phyloP scores from a whole-genome alignment of 2,113 vertebrate genomes.

The Dipodomys ordii region DNA sequence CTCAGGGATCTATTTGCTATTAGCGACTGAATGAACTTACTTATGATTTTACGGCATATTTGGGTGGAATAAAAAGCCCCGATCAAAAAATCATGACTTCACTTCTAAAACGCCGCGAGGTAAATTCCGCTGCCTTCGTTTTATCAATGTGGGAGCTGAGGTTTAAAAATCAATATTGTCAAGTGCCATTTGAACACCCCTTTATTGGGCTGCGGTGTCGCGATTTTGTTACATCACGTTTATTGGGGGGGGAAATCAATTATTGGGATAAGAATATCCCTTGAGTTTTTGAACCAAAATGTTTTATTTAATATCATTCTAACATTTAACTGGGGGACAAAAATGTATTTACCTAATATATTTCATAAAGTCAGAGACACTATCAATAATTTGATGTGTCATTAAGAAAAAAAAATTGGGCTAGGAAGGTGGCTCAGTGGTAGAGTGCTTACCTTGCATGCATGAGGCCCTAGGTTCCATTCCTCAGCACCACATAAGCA shows the following conservation, averaged over 20 bases:
- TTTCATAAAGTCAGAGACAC: constrained; percentile 31
- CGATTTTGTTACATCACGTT: neutral
- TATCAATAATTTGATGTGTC: constrained; percentile 8
- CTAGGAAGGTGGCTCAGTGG: neutral
- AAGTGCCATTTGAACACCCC: neutral
- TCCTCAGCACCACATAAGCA: too few species aligned
- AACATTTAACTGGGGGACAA: neutral
- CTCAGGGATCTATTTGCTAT: constrained; percentile 12
- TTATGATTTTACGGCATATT: neutral
- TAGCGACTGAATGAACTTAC: neutral
- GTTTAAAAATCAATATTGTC: neutral
- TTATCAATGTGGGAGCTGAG: neutral
- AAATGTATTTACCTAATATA: neutral
- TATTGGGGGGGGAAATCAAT: neutral
- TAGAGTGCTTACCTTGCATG: too few species aligned
- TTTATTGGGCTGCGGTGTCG: neutral
- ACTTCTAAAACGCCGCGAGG: neutral
- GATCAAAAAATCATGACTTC: neutral
- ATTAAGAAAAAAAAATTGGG: neutral
- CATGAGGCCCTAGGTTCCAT: too few species aligned
- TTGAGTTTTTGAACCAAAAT: constrained; percentile 4
- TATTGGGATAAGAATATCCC: neutral
- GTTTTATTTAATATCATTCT: constrained; percentile 18
- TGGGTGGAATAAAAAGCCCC: neutral
- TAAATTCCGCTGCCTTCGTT: neutral